A percentile compares a stretch with the other conserved stretches of the same genome.
These are phyloP conservation scores for Stenoptilia bipunctidactyla DNA, from an alignment of 2,888 invertebrate species.

Conservation along the genomic window DNA sequence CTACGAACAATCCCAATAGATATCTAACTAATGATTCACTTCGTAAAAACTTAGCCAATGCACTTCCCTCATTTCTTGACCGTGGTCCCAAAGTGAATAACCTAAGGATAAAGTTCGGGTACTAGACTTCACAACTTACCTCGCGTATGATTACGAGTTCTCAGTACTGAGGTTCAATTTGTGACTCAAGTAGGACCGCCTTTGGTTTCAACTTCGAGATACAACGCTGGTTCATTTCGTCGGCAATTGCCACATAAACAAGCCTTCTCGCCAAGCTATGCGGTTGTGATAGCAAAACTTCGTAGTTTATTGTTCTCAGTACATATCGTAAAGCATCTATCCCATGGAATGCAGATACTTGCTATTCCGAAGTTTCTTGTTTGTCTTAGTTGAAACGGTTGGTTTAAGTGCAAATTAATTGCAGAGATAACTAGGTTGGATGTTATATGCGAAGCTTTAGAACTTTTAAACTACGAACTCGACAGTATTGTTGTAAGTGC, in stretches of 20 bases:
- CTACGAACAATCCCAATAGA: too few species aligned
- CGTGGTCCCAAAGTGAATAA: conserved; percentile 40
- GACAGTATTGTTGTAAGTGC: too few species aligned
- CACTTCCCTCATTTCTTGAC: conserved; percentile 28
- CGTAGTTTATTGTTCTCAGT: conserved; percentile 40
- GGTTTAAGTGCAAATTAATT: too few species aligned
- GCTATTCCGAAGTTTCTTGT: neutral
- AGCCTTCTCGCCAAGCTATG: conserved; percentile 39
- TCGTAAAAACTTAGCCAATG: conserved; percentile 5
- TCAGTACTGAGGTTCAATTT: conserved; percentile 47
- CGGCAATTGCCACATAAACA: conserved; percentile 62
- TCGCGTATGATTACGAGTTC: conserved; percentile 57
- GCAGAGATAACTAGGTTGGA: too few species aligned
- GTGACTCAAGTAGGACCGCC: conserved; percentile 43
- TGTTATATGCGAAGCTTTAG: too few species aligned
- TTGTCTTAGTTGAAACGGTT: too few species aligned
- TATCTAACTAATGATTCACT: conserved; percentile 2
- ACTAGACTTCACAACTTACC: conserved; percentile 34
- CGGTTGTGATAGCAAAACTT: conserved; percentile 45
- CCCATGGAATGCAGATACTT: conserved; percentile 1
- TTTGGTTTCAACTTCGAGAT: conserved; percentile 42
- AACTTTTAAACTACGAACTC: too few species aligned
- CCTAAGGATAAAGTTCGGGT: conserved; percentile 35
- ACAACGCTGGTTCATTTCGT: conserved; percentile 44
- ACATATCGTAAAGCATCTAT: conserved; percentile 33